Evolutionary conservation across 2,797 vertebrate species (phyloP).

Genomic region (Pseudomugil gertrudae): DNA sequence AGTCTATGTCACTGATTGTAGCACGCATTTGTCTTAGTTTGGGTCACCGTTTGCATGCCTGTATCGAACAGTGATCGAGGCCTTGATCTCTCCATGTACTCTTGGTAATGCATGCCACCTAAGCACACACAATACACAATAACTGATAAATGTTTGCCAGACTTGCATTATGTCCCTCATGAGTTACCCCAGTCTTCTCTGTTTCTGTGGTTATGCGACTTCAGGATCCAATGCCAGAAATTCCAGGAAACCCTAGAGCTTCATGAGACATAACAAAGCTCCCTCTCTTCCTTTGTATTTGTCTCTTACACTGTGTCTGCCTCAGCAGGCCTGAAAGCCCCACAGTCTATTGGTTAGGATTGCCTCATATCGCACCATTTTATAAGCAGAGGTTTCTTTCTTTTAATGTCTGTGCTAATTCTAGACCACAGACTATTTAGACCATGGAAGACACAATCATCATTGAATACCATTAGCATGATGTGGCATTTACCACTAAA

Average conservation of each 20-base stretch:
- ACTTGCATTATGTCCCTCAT: constrained; percentile 35
- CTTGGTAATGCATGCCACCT: constrained; percentile 3
- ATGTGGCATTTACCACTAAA: constrained; percentile 74
- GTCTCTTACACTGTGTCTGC: constrained; percentile 54
- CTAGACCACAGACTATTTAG: constrained; percentile 51
- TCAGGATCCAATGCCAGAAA: constrained; percentile 66
- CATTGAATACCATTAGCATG: constrained; percentile 61
- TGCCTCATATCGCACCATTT: constrained; percentile 48
- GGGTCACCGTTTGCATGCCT: background rate
- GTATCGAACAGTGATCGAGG: too few species aligned
- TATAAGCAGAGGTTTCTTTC: constrained; percentile 44
- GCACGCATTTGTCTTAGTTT: background rate
- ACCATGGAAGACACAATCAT: constrained; percentile 56
- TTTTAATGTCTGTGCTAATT: constrained; percentile 57
- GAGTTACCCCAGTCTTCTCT: constrained; percentile 47
- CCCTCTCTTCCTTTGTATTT: constrained; percentile 58
- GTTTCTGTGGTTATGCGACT: constrained; percentile 66
- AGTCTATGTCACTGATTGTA: background rate
- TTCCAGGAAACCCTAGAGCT: constrained; percentile 77
- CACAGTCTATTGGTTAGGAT: constrained; percentile 33
- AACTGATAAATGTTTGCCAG: constrained; percentile 26
- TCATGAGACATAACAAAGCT: constrained; percentile 77
- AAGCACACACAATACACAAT: constrained; percentile 25
- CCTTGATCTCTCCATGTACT: constrained; percentile 12
- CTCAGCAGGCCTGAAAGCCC: constrained; percentile 45